These are phyloP conservation scores for Bombus affinis DNA, from an alignment of 1,140 invertebrate species.

Conservation along the genomic window DNA sequence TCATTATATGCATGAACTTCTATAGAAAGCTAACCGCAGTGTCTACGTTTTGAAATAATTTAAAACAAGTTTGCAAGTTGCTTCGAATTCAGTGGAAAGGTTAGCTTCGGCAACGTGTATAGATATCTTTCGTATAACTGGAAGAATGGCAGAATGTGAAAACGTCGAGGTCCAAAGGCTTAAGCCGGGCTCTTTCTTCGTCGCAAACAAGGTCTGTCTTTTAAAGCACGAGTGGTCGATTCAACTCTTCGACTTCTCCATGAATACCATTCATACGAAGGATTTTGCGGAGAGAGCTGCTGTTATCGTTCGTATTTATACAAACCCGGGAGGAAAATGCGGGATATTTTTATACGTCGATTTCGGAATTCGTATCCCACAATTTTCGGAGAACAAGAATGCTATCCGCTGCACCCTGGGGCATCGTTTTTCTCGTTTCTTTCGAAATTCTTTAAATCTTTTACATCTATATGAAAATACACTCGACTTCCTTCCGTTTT, in stretches of 20 bases:
- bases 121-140: neutral
- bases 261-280: slow-evolving; percentile 10
- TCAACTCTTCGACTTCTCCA: slow-evolving; percentile 1
- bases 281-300: neutral
- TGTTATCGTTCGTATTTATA: slow-evolving; percentile 29
- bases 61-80: neutral
- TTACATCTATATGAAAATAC: neutral
- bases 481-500: neutral
- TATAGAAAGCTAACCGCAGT: neutral
- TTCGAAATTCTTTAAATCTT: neutral
- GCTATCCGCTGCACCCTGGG: no score
- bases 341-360: neutral
- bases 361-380: neutral
- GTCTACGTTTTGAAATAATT: neutral
- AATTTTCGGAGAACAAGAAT: neutral
- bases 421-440: no score
- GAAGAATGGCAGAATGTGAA: neutral
- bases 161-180: neutral
- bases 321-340: neutral
- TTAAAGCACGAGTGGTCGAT: slow-evolving; percentile 2
- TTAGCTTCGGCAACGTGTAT: neutral
- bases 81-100: neutral
- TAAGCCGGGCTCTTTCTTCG: neutral
- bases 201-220: neutral
- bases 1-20: neutral